phyloP scores from a whole-genome alignment of 2,797 vertebrate genomes.

The Apodemus agrarius region DNA sequence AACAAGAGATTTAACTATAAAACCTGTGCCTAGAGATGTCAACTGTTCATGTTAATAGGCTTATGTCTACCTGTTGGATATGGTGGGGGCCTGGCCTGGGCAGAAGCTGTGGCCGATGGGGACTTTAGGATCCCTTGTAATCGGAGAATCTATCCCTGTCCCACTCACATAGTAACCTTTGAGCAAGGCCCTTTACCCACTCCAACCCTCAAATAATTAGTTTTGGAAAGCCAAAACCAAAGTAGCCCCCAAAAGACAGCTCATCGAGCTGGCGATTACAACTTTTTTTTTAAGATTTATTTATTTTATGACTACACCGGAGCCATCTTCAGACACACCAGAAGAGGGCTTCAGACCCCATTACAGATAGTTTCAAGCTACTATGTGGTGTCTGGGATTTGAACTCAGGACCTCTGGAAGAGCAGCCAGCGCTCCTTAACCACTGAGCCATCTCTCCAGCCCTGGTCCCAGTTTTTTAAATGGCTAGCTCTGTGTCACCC shows the following conservation, averaged over 20 bases:
- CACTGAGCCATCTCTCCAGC: background rate
- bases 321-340: no score
- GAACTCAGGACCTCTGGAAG: no score
- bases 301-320: no score
- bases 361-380: no score
- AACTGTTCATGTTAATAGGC: no score
- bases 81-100: no score
- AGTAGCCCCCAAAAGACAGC: background rate
- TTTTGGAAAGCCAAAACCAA: background rate
- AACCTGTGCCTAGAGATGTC: background rate
- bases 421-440: no score
- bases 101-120: background rate
- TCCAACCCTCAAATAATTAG: background rate
- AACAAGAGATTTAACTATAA: background rate
- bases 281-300: no score
- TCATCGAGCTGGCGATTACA: background rate
- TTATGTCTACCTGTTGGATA: rapidly evolving
- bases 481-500: background rate
- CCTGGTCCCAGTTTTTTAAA: background rate
- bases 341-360: no score
- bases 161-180: background rate
- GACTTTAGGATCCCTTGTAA: background rate
- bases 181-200: background rate
- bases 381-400: no score
- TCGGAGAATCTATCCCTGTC: background rate